Conservation (phyloP, 2,888 invertebrate genomes). For the Leucophenga maculata region DNA sequence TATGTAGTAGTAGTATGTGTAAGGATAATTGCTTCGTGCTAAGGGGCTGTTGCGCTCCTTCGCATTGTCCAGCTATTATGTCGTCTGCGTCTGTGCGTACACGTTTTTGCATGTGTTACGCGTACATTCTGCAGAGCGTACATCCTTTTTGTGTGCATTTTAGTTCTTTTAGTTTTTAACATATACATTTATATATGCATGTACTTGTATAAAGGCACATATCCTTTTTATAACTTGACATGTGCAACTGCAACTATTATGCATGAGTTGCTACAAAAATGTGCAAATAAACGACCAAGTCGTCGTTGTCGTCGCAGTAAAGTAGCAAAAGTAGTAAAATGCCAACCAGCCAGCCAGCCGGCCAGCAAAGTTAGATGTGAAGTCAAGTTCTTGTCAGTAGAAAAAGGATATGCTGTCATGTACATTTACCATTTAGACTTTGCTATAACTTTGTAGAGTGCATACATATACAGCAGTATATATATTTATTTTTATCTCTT, state of each 20-base stretch:
- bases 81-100: conserved; percentile 3
- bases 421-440: conserved; percentile 50
- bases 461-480: too few relatives aligned
- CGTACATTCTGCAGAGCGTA: neutral
- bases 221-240: conserved; percentile 40
- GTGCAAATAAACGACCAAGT: neutral
- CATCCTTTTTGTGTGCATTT: conserved; percentile 25
- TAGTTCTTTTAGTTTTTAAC: conserved; percentile 15
- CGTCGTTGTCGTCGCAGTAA: neutral
- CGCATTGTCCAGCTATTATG: conserved; percentile 17
- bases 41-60: conserved; percentile 41
- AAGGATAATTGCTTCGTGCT: conserved; percentile 55
- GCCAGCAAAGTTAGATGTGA: conserved; percentile 20
- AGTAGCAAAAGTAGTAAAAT: neutral
- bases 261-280: conserved; percentile 22
- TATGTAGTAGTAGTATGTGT: neutral
- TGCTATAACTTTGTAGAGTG: conserved; percentile 35
- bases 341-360: too few relatives aligned
- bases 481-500: neutral
- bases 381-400: conserved; percentile 50
- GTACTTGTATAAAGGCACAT: too few relatives aligned
- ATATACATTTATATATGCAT: neutral
- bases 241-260: conserved; percentile 45
- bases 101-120: neutral
- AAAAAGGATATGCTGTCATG: conserved; percentile 57